phyloP scores from a whole-genome alignment of 2,888 invertebrate genomes.

The Cheilosia vulpina region DNA sequence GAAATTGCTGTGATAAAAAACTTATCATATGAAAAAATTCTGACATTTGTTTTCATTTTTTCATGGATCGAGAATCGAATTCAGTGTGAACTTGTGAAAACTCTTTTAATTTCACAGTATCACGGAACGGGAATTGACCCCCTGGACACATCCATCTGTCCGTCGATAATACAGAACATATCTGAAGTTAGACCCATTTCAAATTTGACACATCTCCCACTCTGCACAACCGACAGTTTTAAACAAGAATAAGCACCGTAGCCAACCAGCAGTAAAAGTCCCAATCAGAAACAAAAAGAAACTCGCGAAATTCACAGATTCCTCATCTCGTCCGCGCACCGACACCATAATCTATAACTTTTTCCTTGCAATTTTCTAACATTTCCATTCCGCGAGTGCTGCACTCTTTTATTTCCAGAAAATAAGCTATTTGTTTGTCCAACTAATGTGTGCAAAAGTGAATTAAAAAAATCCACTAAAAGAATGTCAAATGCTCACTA shows the following conservation, averaged over 20 bases:
- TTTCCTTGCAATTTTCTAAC: constrained; percentile 5
- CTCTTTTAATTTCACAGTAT: too few relatives aligned
- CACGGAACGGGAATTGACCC: too few relatives aligned
- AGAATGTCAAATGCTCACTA: constrained; percentile 55
- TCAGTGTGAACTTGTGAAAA: too few relatives aligned
- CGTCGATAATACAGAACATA: constrained; percentile 31
- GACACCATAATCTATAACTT: constrained; percentile 33
- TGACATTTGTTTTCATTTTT: too few relatives aligned
- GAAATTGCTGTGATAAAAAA: too few relatives aligned
- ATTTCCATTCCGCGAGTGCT: constrained; percentile 20
- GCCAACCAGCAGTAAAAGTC: constrained; percentile 37
- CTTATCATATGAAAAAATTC: too few relatives aligned
- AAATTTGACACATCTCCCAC: constrained; percentile 44
- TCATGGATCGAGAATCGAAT: too few relatives aligned
- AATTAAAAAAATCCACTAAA: constrained; percentile 13
- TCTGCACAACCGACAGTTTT: constrained; percentile 5
- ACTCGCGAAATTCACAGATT: constrained; percentile 57
- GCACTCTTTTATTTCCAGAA: neutral
- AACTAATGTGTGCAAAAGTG: neutral
- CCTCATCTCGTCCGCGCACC: constrained; percentile 44
- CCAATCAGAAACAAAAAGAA: constrained; percentile 61
- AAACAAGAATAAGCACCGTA: constrained; percentile 43
- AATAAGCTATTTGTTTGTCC: neutral
- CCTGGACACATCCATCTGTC: constrained; percentile 7
- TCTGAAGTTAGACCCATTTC: constrained; percentile 17